phyloP scores from a whole-genome alignment of 2,797 vertebrate genomes.

The Sebastes minor region DNA sequence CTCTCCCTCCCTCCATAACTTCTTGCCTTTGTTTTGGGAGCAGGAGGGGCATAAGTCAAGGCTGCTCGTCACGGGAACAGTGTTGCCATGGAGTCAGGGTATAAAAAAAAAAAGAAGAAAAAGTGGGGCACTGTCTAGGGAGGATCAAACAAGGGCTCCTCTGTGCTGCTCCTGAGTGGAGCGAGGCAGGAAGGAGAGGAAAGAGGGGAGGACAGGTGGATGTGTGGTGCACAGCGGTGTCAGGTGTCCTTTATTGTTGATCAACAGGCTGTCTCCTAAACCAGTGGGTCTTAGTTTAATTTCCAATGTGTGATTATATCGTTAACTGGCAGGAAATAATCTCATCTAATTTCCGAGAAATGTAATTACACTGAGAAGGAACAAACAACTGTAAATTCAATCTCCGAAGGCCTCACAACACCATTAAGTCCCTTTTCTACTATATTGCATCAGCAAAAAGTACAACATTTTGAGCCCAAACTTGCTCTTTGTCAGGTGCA shows the following conservation, averaged over 20 bases:
- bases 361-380: not conserved
- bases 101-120: conserved; percentile 37
- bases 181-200: not conserved
- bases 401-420: not conserved
- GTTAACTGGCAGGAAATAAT: conserved; percentile 13
- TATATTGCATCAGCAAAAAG: not conserved
- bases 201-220: conserved; percentile 60
- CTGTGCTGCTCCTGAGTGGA: conserved; percentile 59
- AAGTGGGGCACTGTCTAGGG: conserved; percentile 58
- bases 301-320: conserved; percentile 11
- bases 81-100: conserved; percentile 78
- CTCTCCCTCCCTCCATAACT: conserved; percentile 52
- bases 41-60: conserved; percentile 73
- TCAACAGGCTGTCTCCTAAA: conserved; percentile 14
- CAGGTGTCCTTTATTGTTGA: conserved; percentile 63
- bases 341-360: not conserved
- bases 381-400: not conserved
- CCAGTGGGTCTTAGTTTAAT: not conserved
- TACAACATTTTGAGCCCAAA: not conserved
- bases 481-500: not conserved
- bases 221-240: conserved; percentile 24
- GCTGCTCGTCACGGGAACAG: conserved; percentile 65
- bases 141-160: conserved; percentile 75
- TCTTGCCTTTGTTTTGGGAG: conserved; percentile 76
- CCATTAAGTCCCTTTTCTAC: not conserved